Percentiles rank a stretch among this genome's conserved stretches.
phyloP scores from a whole-genome alignment of 53 echinoderm and acorn worm genomes.

The Echinarachnius parma region DNA sequence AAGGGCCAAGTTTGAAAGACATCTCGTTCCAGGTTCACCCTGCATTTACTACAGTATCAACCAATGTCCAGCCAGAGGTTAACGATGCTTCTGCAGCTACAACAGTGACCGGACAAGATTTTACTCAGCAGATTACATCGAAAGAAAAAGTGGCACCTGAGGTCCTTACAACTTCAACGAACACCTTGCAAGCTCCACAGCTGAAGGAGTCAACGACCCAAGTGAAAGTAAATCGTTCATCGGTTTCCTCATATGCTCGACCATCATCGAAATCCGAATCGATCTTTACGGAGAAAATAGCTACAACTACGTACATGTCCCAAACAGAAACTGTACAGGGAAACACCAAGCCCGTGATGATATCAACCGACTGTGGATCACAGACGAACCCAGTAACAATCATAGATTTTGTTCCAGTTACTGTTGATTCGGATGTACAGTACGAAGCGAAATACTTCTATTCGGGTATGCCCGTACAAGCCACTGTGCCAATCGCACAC shows the following conservation, averaged over 20 bases:
- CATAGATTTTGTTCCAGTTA: constrained; percentile 67
- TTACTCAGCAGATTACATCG: constrained; percentile 35
- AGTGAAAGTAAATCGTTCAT: constrained; percentile 34
- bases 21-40: constrained; percentile 4
- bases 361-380: constrained; percentile 40
- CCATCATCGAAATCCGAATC: constrained; percentile 26
- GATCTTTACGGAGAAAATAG: neutral
- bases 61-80: neutral
- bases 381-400: constrained; percentile 72
- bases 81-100: neutral
- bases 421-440: constrained; percentile 58
- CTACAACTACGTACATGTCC: constrained; percentile 7
- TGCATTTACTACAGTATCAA: neutral
- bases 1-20: neutral
- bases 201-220: constrained; percentile 40
- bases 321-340: constrained; percentile 37
- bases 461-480: constrained; percentile 49
- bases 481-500: constrained; percentile 32
- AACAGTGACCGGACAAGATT: constrained; percentile 3
- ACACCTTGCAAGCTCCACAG: constrained; percentile 32
- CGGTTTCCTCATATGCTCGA: constrained; percentile 10
- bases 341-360: constrained; percentile 20
- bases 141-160: neutral
- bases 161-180: neutral
- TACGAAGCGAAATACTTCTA: constrained; percentile 57